These are phyloP conservation scores for Deilephila porcellus DNA, from an alignment of 2,888 invertebrate genomes.

Conservation along the genomic window DNA sequence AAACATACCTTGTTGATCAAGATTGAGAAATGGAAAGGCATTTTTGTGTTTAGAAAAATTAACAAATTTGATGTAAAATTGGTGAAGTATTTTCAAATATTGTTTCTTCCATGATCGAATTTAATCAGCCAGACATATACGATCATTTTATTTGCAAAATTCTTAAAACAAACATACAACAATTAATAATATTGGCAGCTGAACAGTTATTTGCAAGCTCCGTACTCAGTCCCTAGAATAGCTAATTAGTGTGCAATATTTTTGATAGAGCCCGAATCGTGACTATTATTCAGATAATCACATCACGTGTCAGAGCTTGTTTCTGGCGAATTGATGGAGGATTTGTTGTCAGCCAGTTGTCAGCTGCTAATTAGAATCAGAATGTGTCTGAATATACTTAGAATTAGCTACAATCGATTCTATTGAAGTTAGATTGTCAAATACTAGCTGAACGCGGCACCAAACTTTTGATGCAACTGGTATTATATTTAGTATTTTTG, in stretches of 20 bases:
- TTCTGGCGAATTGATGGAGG: conserved; percentile 9
- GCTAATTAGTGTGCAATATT: conserved; percentile 12
- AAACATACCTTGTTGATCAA: too few relatives aligned
- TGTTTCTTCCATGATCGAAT: too few relatives aligned
- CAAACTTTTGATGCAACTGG: too few relatives aligned
- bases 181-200: too few relatives aligned
- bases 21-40: too few relatives aligned
- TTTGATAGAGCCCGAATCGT: not conserved
- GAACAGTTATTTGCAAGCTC: not conserved
- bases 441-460: not conserved
- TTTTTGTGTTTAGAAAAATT: too few relatives aligned
- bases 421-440: not conserved
- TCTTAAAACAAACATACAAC: too few relatives aligned
- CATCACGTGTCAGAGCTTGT: conserved; percentile 10
- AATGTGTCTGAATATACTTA: not conserved
- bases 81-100: too few relatives aligned
- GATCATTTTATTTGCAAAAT: too few relatives aligned
- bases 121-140: too few relatives aligned
- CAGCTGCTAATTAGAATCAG: conserved; percentile 18
- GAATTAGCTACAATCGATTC: not conserved
- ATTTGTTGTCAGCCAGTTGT: conserved; percentile 11
- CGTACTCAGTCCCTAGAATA: not conserved
- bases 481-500: too few relatives aligned
- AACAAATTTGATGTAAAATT: too few relatives aligned
- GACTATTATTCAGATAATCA: not conserved